Percentiles rank a stretch among this genome's conserved stretches.
phyloP scores from a whole-genome alignment of 2,113 vertebrate species.

The Xiphorhynchus elegans region DNA sequence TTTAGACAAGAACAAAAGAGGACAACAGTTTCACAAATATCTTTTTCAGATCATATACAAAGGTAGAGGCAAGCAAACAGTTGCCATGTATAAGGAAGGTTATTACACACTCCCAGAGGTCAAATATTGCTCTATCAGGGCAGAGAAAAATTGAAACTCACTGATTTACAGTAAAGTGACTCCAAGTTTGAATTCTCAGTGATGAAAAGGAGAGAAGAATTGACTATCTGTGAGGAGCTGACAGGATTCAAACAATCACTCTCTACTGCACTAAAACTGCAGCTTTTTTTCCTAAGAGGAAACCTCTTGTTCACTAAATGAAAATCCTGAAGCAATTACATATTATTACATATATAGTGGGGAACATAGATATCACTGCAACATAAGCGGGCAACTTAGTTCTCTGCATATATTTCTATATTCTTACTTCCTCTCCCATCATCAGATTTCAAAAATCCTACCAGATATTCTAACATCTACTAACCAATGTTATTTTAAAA shows the following conservation, averaged over 20 bases:
- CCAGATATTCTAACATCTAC: background rate
- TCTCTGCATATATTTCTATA: background rate
- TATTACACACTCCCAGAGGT: background rate
- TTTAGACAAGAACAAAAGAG: slow-evolving; percentile 11
- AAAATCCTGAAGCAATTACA: background rate
- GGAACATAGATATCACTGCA: background rate
- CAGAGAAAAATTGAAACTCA: background rate
- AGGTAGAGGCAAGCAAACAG: background rate
- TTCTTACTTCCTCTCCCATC: background rate
- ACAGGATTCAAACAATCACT: background rate
- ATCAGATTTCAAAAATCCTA: background rate
- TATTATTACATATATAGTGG: background rate
- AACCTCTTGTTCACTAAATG: background rate
- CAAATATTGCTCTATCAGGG: background rate
- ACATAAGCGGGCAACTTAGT: background rate
- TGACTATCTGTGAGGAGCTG: background rate
- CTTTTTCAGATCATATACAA: background rate
- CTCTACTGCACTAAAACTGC: background rate
- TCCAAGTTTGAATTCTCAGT: background rate
- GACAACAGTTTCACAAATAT: background rate
- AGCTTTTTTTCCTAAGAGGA: background rate
- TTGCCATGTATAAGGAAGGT: background rate
- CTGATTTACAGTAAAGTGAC: background rate
- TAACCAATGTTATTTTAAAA: background rate
- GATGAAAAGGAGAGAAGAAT: background rate